Evolutionary conservation across 2,113 vertebrate genomes (phyloP), one percentile per base, ranked within the genome.

Genomic region (Zosterops japonicus): DNA sequence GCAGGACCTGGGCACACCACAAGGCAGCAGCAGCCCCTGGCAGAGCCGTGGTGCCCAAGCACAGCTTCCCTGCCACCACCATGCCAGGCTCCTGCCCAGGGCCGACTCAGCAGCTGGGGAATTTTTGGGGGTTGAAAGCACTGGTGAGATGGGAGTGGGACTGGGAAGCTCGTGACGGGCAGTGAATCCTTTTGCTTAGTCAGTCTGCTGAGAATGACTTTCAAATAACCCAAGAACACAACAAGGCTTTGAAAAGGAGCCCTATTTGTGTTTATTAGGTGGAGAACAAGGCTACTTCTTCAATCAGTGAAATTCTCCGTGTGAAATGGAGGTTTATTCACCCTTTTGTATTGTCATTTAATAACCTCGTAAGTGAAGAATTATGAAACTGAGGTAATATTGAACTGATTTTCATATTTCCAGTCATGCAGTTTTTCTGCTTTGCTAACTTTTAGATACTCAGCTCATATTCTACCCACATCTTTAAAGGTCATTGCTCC

Each of bases 401-500:
- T 15, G 41, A 89, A 67, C 49, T 74, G 41, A 33, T 78, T 91
- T 94, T 89, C 79, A 10, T 81, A 87, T 94, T 96, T 91, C 79
- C 85, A 95, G 92, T 68, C 86, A 90, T 24, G 33, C 31, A 12
- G 25, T 67, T 94, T 97, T 96, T 96, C 95, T 95, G 95, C 95
- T 96, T 96, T 96, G 92, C 93, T 95, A 95, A 90, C 83, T 97
- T 94, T 78, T 35, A 94, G 90, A 90, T 76, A 75, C 83, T 92
- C 52, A 28, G 90, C 80, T 94, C 60, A 78, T 86, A 83, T 86
- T 87, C 93, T 94, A 44, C 72, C 84, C 80, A 83, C 72, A 81
- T 81, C 90, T 93, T 88, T 90, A 96, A 96, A 97, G 96, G 94
- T 95, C 96, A 94, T 56, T 71, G 76, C 42, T 96, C 90, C 88